Percentiles rank a stretch among this genome's conserved stretches.
Conservation (phyloP, 2,888 invertebrate species). For the Nineta flava region DNA sequence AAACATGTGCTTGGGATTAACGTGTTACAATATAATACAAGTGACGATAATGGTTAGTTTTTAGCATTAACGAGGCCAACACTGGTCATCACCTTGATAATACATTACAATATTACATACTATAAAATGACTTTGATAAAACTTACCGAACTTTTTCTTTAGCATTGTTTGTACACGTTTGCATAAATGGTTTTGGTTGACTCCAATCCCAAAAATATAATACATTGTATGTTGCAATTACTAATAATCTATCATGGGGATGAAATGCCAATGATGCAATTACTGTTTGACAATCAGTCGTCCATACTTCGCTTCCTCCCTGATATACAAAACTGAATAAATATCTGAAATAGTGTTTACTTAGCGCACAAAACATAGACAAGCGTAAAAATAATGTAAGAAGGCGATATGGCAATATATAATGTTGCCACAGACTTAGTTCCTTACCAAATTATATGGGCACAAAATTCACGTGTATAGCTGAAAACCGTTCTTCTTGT, state of each 20-base stretch:
- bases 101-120: too few relatives aligned
- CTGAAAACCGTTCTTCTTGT: too few relatives aligned
- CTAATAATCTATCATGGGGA: constrained; percentile 62
- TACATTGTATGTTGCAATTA: constrained; percentile 73
- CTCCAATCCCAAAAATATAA: constrained; percentile 86
- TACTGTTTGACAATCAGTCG: constrained; percentile 51
- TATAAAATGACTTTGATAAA: too few relatives aligned
- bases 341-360: not conserved
- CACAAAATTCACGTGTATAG: too few relatives aligned
- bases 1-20: too few relatives aligned
- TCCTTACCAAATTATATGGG: too few relatives aligned
- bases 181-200: constrained; percentile 55
- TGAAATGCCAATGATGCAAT: constrained; percentile 81
- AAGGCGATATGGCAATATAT: too few relatives aligned
- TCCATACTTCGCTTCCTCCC: constrained; percentile 80
- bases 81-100: too few relatives aligned
- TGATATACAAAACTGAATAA: constrained; percentile 22
- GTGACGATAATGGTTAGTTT: too few relatives aligned
- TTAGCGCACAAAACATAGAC: not conserved
- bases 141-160: constrained; percentile 67
- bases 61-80: too few relatives aligned
- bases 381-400: constrained; percentile 3
- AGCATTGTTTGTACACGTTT: constrained; percentile 54
- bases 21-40: too few relatives aligned
- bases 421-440: not conserved